A percentile compares a stretch with the other conserved stretches of the same genome.
phyloP scores from a whole-genome alignment of 2,888 invertebrate species.

The Ophioninae sp. region DNA sequence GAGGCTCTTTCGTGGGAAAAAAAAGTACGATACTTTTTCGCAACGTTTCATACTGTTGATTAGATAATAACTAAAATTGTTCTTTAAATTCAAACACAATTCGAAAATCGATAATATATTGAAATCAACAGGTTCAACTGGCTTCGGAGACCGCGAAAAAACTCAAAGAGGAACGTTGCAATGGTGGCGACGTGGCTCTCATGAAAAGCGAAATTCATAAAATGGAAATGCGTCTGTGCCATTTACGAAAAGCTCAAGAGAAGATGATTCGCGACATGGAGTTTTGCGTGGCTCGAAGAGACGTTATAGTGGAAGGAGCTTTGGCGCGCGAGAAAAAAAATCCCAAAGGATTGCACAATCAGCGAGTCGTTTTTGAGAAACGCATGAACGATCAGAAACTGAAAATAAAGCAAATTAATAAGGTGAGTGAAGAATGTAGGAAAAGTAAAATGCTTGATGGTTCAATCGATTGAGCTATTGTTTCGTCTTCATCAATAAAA shows the following conservation, averaged over 20 bases:
- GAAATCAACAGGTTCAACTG: conserved; percentile 80
- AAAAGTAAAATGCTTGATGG: background rate
- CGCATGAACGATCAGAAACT: conserved; percentile 84
- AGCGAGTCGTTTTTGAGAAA: conserved; percentile 82
- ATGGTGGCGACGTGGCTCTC: conserved; percentile 87
- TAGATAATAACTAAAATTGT: no score
- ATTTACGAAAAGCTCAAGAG: conserved; percentile 83
- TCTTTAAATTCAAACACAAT: no score
- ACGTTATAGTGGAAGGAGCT: conserved; percentile 84
- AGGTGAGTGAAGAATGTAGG: conserved; percentile 73
- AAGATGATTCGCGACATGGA: conserved; percentile 85
- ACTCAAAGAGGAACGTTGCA: conserved; percentile 85
- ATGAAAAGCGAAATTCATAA: conserved; percentile 92
- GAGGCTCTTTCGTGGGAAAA: conserved; percentile 92
- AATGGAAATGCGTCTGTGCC: conserved; percentile 86
- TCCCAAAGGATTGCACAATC: conserved; percentile 81
- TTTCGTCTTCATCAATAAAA: conserved; percentile 14
- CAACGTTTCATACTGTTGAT: background rate
- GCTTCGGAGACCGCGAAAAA: conserved; percentile 88
- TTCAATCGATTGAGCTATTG: background rate
- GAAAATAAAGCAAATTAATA: conserved; percentile 83
- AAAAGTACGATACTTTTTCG: conserved; percentile 82
- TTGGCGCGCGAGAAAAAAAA: conserved; percentile 83
- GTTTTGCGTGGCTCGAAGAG: conserved; percentile 85
- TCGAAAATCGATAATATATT: background rate